phyloP scores from a whole-genome alignment of 2,113 vertebrate genomes.

The Neolamprologus tretocephalus region DNA sequence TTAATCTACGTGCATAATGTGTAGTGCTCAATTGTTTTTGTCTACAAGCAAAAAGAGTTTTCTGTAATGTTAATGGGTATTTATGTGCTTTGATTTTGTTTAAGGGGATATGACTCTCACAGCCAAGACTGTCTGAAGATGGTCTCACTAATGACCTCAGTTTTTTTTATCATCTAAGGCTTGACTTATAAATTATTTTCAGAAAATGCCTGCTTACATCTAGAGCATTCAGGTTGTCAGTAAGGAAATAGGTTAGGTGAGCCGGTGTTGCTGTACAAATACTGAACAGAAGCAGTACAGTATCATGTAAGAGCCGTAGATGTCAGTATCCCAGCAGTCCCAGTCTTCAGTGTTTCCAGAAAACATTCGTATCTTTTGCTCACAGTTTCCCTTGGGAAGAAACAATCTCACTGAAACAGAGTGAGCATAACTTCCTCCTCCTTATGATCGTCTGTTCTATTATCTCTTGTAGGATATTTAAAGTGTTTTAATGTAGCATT shows the following conservation, averaged over 20 bases:
- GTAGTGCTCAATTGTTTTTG: not conserved
- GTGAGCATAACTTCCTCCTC: not conserved
- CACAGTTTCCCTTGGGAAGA: not conserved
- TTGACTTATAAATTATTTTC: not conserved
- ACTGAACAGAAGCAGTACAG: not conserved
- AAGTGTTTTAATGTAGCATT: not conserved
- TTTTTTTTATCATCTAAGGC: not conserved
- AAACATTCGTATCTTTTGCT: not conserved
- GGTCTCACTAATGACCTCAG: not conserved
- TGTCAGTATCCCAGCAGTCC: not conserved
- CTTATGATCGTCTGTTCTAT: not conserved
- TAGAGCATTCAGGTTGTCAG: not conserved
- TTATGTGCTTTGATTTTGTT: not conserved
- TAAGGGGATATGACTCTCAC: not conserved
- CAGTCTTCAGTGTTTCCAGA: not conserved
- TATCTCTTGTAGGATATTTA: not conserved
- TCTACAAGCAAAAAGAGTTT: not conserved
- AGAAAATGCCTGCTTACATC: not conserved
- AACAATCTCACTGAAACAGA: not conserved
- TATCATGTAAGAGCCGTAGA: not conserved
- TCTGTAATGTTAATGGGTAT: not conserved
- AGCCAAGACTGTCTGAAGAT: not conserved
- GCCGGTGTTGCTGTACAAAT: not conserved
- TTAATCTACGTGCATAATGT: not conserved
- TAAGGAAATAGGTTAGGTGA: not conserved